These are phyloP conservation scores for Sialis fuliginosa DNA, from an alignment of 2,888 invertebrate species.

Conservation along the genomic window DNA sequence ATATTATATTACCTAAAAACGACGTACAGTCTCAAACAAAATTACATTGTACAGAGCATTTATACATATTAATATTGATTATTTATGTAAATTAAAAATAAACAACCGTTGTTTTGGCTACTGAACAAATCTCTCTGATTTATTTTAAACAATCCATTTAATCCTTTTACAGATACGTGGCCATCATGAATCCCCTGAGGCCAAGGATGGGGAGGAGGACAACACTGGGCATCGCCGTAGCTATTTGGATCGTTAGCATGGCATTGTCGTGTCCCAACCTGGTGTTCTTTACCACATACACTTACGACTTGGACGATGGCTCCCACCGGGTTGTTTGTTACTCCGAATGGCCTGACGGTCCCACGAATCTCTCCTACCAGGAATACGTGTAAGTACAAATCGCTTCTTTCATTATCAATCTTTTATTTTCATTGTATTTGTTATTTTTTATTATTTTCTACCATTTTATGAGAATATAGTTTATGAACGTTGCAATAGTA, in stretches of 20 bases:
- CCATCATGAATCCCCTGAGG: slow-evolving; percentile 82
- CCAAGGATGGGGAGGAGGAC: slow-evolving; percentile 74
- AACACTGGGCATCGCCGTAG: slow-evolving; percentile 64
- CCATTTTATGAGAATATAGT: too few relatives aligned
- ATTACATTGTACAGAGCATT: too few relatives aligned
- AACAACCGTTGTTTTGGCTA: too few relatives aligned
- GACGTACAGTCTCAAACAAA: too few relatives aligned
- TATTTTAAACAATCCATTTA: neutral
- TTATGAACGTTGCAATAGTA: too few relatives aligned
- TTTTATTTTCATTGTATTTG: too few relatives aligned
- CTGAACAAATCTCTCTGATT: too few relatives aligned
- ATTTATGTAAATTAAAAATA: too few relatives aligned
- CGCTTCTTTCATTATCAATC: neutral
- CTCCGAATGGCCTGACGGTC: slow-evolving; percentile 71
- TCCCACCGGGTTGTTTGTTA: slow-evolving; percentile 57
- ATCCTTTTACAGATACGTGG: slow-evolving; percentile 60
- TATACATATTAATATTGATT: too few relatives aligned
- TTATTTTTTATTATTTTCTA: too few relatives aligned
- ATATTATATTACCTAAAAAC: too few relatives aligned
- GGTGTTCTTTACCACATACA: slow-evolving; percentile 60
- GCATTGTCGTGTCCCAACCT: slow-evolving; percentile 71
- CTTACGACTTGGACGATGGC: slow-evolving; percentile 30
- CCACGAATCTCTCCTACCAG: slow-evolving; percentile 44
- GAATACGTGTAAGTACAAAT: slow-evolving; percentile 55
- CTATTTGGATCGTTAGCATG: slow-evolving; percentile 71